Evolutionary conservation across 2,888 invertebrate genomes (phyloP), one percentile per base, ranked within the genome.

Genomic region (Polymixis flavicincta): DNA sequence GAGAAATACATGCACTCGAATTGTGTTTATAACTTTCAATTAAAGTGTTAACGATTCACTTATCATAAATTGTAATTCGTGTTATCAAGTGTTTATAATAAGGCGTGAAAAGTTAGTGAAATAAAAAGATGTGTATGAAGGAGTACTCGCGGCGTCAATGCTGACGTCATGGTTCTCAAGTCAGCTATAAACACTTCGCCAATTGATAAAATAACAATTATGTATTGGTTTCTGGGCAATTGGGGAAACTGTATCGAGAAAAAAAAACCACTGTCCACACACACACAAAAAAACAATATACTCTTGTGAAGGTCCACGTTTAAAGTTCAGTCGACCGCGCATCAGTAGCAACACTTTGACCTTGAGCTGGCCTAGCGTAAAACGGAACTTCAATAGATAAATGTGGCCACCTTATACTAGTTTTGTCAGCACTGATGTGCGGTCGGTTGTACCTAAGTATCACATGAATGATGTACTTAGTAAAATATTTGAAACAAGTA

Each of bases 1-100:
- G 89, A 92, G 93, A 94, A 93, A 89, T 89, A 83, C 88, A 90
- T 89, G 89, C 89, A 90, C 89, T 89, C 88, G 85, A 90, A 90
- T 90, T 84, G 77, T 76, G 85, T 83, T 82, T 74, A 81, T 85
- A 78, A 81, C 71, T 81, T 78, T 79, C 83, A 79, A 85, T 83
- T 73, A 74, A 82, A 84, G 69, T 81, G 82, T 85, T 85, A 78
- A 85, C 80, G 78, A 71, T 80, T 73, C 69, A 85, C 87, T 83
- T 85, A 76, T 78, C 76, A 71, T 83, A 80, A 76, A 75, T 85
- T 84, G 76, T 80, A 82, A 71, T 83, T 75, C 57, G 25, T 78
- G 73, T 82, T 82, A 80, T 85, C 79, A 79, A 75, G 69, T 80
- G 75, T 82, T 82, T 70, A 71, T 77, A 85, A 82, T 45, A 78